These are phyloP conservation scores for Nasua narica DNA, from an alignment of 2,797 vertebrate genomes.

Conservation along the genomic window DNA sequence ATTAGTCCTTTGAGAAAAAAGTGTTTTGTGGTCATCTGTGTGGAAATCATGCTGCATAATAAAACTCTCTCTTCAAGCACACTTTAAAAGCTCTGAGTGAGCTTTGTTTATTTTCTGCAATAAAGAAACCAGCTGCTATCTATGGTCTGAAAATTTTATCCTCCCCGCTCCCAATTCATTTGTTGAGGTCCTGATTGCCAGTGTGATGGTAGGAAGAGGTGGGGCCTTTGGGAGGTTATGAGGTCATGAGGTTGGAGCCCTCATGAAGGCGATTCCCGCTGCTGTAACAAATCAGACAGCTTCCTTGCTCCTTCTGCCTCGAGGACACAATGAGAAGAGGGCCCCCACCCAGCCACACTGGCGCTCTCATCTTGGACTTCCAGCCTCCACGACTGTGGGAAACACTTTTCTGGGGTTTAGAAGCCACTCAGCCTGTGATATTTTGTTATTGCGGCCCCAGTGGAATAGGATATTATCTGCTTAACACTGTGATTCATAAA, in stretches of 20 bases:
- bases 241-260: neutral
- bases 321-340: neutral
- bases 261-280: neutral
- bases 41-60: neutral
- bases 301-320: neutral
- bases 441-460: neutral
- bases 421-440: neutral
- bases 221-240: neutral
- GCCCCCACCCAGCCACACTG: neutral
- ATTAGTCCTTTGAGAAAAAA: neutral
- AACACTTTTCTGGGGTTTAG: neutral
- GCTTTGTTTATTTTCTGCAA: neutral
- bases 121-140: neutral
- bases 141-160: neutral
- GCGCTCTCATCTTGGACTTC: neutral
- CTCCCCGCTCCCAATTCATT: neutral
- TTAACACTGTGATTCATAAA: neutral
- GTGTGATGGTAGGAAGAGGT: neutral
- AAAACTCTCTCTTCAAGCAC: neutral
- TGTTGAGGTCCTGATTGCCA: neutral
- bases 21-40: neutral
- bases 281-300: neutral
- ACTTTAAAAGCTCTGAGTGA: neutral
- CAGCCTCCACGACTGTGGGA: neutral
- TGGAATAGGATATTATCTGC: neutral